Percentiles rank a stretch among this genome's conserved stretches.
phyloP scores from a whole-genome alignment of 2,797 vertebrate species.

The Oreortyx pictus region DNA sequence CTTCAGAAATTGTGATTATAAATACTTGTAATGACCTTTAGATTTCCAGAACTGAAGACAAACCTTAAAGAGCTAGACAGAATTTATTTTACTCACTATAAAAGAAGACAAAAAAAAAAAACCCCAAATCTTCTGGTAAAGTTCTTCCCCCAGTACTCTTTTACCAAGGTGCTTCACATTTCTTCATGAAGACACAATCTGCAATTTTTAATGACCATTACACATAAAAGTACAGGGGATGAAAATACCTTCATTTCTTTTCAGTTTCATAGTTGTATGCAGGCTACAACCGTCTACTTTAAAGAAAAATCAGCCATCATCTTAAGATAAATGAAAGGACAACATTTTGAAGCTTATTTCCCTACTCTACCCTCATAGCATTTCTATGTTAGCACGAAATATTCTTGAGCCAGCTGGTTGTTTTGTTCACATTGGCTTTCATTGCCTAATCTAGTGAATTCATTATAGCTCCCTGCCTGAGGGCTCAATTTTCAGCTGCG shows the following conservation, averaged over 20 bases:
- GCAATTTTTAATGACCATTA: conserved; percentile 31
- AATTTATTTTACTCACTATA: neutral
- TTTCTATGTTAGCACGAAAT: neutral
- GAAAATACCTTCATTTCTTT: neutral
- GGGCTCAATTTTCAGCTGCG: conserved; percentile 58
- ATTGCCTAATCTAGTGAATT: conserved; percentile 64
- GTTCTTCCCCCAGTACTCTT: neutral
- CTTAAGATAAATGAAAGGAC: neutral
- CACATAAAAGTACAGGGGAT: neutral
- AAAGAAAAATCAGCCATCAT: neutral
- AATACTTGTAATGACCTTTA: neutral
- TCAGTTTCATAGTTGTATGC: neutral
- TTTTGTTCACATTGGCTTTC: conserved; percentile 61
- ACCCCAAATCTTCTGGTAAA: neutral
- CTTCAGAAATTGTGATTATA: neutral
- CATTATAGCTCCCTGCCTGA: conserved; percentile 53
- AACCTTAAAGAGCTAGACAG: neutral
- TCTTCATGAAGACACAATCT: conserved; percentile 21
- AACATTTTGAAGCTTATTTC: neutral
- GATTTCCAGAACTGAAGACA: neutral
- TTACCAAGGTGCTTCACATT: neutral
- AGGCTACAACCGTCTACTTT: neutral
- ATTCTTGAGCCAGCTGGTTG: conserved; percentile 58
- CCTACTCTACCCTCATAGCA: neutral
- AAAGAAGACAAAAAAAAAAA: neutral